A percentile compares a stretch with the other conserved stretches of the same genome.
These are phyloP conservation scores for Tauraco hartlaubi DNA, from an alignment of 2,797 vertebrate species.

Conservation along the genomic window DNA sequence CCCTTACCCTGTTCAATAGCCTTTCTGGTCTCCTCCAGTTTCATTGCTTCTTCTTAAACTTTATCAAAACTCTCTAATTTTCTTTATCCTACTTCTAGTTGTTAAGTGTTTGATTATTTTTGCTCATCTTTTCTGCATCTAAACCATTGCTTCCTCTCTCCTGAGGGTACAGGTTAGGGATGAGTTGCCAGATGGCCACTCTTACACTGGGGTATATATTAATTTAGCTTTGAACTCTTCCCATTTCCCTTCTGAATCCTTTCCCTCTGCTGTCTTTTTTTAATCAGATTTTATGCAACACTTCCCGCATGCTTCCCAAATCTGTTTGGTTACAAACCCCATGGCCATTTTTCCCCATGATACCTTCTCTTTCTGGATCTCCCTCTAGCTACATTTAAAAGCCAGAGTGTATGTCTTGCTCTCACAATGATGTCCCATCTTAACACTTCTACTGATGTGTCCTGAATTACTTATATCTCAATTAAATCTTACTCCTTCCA, in stretches of 20 bases:
- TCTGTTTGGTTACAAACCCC: background rate
- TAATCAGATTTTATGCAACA: slow-evolving; percentile 40
- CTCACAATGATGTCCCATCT: background rate
- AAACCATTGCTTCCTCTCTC: background rate
- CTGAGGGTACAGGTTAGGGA: background rate
- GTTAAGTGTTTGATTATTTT: background rate
- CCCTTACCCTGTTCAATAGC: background rate
- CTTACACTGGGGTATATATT: background rate
- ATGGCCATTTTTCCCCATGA: background rate
- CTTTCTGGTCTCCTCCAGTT: background rate
- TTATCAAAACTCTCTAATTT: background rate
- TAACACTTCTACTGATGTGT: background rate
- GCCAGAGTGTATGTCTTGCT: background rate
- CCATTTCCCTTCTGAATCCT: slow-evolving; percentile 10
- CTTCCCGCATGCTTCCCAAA: background rate
- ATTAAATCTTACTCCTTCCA: background rate
- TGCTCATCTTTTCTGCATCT: background rate
- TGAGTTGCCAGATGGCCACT: slow-evolving; percentile 21
- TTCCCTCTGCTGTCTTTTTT: background rate
- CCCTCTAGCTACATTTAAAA: background rate
- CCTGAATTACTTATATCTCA: background rate
- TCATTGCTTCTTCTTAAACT: background rate
- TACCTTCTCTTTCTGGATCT: background rate
- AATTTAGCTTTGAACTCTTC: slow-evolving; percentile 8
- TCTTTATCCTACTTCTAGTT: background rate